phyloP scores from a whole-genome alignment of 2,888 invertebrate genomes.

The Agonopterix alstromeriana region DNA sequence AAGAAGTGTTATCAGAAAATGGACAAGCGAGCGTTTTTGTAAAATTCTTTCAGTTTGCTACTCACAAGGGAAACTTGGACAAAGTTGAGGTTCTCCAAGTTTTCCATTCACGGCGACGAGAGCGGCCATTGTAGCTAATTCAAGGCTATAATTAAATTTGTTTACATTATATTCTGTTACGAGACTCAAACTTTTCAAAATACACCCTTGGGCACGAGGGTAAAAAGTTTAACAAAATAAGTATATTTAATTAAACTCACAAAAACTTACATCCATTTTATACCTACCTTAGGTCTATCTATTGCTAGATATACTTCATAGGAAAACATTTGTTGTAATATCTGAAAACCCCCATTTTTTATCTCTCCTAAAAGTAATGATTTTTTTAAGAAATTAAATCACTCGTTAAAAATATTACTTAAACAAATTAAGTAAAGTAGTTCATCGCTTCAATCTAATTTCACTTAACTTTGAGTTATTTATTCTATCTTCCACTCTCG shows the following conservation, averaged over 20 bases:
- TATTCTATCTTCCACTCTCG: neutral
- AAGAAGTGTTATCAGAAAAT: slow-evolving; percentile 16
- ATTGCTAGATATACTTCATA: no score
- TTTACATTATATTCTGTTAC: slow-evolving; percentile 60
- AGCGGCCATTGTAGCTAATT: slow-evolving; percentile 68
- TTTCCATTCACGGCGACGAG: slow-evolving; percentile 43
- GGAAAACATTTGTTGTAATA: no score
- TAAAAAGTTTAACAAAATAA: neutral
- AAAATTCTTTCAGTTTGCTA: slow-evolving; percentile 46
- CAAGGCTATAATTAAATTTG: slow-evolving; percentile 70
- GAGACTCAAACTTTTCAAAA: slow-evolving; percentile 45
- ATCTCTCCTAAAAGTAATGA: no score
- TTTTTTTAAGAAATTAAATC: no score
- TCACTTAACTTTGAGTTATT: slow-evolving; percentile 1
- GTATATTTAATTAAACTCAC: neutral
- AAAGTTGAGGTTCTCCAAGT: slow-evolving; percentile 61
- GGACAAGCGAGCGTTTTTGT: slow-evolving; percentile 35
- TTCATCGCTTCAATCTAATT: slow-evolving; percentile 1
- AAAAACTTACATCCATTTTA: neutral
- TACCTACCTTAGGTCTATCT: no score
- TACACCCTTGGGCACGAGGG: slow-evolving; percentile 20
- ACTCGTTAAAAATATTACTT: no score
- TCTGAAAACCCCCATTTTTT: no score
- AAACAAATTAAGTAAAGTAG: slow-evolving; percentile 3
- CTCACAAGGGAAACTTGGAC: slow-evolving; percentile 43